Base-by-base conservation (phyloP, 2,888 invertebrate genomes). In the Melinaea menophilus region DNA sequence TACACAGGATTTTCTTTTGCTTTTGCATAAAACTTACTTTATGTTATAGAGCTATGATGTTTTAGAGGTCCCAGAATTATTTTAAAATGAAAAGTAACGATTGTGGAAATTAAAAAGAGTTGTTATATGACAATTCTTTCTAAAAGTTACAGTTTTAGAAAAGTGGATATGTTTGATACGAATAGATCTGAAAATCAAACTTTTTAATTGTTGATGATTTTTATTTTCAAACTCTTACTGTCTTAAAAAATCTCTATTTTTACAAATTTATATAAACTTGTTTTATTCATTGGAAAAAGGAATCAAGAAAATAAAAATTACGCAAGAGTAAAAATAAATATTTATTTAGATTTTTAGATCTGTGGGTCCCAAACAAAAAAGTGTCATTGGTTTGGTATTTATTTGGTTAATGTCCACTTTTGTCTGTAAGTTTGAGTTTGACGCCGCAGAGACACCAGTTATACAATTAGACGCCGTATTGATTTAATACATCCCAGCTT, bases 371-470 rank as follows among this genome's bases (percentile, higher is more conserved):
- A 73, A 77, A 77, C 72, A 72, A 73, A 72, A 77, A 76, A 75
- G 72, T 67, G 72, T 77, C 73, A 74, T 72, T 71, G 68, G 62
- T 72, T 73, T 71, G 72, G 70, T 77, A 79, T 79, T 79, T 78
- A 74, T 79, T 79, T 77, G 73, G 74, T 74, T 74, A 73, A 76
- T 75, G 74, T 75, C 73, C 72, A 73, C 75, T 79, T 79, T 79
- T 78, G 77, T 80, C 75, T 77, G 66, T 63, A 41, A 41, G 70
- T 71, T 71, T 71, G 72, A 69, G 59, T 68, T 1, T 41, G 41
- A 41, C 41, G 11, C 41, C 41, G 41, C 41, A 3, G 11, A 41
- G 41, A 41, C 7, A 7, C 7, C 41, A 41, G 41, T 41, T 41
- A 41, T 41, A 9, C 41, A 41, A 41, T 41, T 41, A 41, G 41